These are phyloP conservation scores for Acrocephalus scirpaceus DNA, from an alignment of 2,797 vertebrate species.

Conservation along the genomic window DNA sequence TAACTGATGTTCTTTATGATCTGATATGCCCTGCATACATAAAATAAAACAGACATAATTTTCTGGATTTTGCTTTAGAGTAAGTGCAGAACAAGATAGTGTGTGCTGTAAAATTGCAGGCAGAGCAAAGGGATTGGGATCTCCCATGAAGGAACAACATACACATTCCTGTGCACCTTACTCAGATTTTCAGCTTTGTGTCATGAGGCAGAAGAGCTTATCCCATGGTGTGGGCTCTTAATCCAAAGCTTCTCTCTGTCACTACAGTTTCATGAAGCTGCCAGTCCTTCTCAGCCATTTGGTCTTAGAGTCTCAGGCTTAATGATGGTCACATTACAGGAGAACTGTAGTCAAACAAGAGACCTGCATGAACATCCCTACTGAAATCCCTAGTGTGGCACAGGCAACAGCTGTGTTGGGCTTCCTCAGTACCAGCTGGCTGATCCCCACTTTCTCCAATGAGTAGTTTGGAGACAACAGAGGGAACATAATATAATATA, in stretches of 20 bases:
- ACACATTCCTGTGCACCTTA: neutral
- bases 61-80: neutral
- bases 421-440: neutral
- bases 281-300: neutral
- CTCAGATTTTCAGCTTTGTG: neutral
- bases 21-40: neutral
- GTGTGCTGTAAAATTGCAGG: neutral
- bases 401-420: neutral
- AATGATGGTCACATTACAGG: rapidly evolving
- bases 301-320: neutral
- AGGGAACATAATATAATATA: neutral
- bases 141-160: neutral
- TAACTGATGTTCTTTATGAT: neutral
- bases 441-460: neutral
- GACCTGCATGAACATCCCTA: neutral
- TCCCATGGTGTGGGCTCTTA: rapidly evolving
- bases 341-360: neutral
- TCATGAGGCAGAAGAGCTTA: neutral
- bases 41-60: neutral
- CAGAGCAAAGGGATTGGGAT: neutral
- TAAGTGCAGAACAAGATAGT: neutral
- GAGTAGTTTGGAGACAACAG: neutral
- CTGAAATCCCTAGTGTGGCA: neutral
- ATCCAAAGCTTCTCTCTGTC: neutral
- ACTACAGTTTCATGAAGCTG: neutral